Evolutionary conservation across 2,888 invertebrate species (phyloP), one percentile per base, ranked within the genome.

Genomic region (Allolobophora icterica): DNA sequence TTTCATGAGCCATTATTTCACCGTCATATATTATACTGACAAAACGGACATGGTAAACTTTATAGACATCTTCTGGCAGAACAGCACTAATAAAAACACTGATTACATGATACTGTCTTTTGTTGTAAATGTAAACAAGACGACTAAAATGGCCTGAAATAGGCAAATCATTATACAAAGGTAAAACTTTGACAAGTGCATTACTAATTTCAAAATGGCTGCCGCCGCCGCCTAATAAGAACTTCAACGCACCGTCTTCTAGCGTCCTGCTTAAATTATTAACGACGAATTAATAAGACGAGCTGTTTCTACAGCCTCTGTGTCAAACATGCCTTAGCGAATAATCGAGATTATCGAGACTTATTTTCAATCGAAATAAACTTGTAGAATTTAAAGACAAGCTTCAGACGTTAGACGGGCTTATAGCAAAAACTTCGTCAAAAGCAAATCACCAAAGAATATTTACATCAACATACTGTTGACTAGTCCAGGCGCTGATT

Each of bases 171-270:
- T 8, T 71, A 71, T n/a, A 71, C 1, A n/a, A 30, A 71, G 21
- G 52, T 71, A 71, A 71, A n/a, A n/a, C n/a, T n/a, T 71, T 71
- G 11, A 52, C 52, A 17, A 52, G 21, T 2, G 52, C n/a, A n/a
- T 71, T n/a, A 30, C 3, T 17, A 30, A n/a, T 71, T n/a, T 71
- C n/a, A 71, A 71, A 71, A 71, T 71, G 71, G 71, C 71, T 8
- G 5, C 71, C n/a, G 5, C 71, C n/a, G 30, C 30, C 71, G 71
- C 71, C 71, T n/a, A 71, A 71, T 13, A 71, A 71, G 71, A 71
- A 71, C 30, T n/a, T 71, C 71, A 30, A 71, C 71, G n/a, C 71
- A n/a, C 71, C 71, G 71, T 71, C 71, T 71, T 71, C 71, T 71
- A 71, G 71, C 71, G 71, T 71, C 71, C 71, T 71, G 6, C 11